A percentile compares a stretch with the other conserved stretches of the same genome.
phyloP scores from a whole-genome alignment of 2,113 vertebrate genomes.

The Prietella phreatophila region DNA sequence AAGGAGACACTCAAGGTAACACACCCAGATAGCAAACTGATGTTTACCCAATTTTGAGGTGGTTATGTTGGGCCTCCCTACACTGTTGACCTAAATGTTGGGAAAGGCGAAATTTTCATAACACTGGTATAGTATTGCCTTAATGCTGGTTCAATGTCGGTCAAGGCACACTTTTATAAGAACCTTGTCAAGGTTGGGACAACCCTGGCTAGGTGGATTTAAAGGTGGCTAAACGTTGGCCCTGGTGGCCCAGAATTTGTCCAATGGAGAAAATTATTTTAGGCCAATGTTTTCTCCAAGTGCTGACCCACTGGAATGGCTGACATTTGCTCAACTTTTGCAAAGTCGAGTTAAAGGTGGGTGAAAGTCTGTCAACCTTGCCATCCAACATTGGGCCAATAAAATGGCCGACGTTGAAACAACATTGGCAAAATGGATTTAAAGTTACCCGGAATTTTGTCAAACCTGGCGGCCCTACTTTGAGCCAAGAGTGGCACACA shows the following conservation, averaged over 20 bases:
- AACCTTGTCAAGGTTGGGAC: not conserved
- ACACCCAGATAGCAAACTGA: not conserved
- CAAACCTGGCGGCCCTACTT: not conserved
- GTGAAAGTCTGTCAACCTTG: not conserved
- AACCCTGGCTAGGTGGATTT: not conserved
- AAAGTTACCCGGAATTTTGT: not conserved
- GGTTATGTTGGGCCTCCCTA: not conserved
- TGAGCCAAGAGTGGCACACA: not conserved
- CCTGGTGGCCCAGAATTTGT: not conserved
- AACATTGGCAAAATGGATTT: not conserved
- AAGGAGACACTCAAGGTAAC: not conserved
- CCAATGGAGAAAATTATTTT: not conserved
- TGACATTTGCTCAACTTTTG: not conserved
- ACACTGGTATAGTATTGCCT: not conserved
- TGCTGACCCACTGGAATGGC: too few species aligned
- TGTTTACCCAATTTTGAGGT: not conserved
- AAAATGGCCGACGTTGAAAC: too few species aligned
- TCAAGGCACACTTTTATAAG: not conserved
- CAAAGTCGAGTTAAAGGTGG: not conserved
- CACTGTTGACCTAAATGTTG: not conserved
- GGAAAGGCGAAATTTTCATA: not conserved
- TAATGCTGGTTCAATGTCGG: not conserved
- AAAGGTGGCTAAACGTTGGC: not conserved
- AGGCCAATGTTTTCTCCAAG: not conserved
- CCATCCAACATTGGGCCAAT: not conserved